These are phyloP conservation scores for Halictus rubicundus DNA, from an alignment of 1,140 invertebrate genomes.

Conservation along the genomic window DNA sequence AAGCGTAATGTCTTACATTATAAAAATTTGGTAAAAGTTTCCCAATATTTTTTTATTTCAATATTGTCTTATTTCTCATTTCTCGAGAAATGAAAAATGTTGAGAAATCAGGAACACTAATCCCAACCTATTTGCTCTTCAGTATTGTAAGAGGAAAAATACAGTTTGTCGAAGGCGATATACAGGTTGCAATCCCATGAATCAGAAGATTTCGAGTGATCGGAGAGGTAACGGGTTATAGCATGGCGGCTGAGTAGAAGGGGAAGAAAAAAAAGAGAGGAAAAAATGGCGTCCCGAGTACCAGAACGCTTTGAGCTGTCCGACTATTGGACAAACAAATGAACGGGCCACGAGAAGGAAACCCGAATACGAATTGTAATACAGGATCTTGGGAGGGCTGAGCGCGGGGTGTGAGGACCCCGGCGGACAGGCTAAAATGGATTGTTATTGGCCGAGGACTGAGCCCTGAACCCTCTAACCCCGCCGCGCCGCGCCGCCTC, in stretches of 20 bases:
- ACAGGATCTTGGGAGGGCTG: constrained; percentile 26
- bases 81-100: too few relatives aligned
- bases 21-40: too few relatives aligned
- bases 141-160: too few relatives aligned
- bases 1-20: too few relatives aligned
- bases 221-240: constrained; percentile 51
- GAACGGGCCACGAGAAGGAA: constrained; percentile 61
- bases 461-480: constrained; percentile 68
- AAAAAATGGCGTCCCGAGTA: constrained; percentile 56
- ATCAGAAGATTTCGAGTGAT: constrained; percentile 68
- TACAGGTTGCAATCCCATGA: constrained; percentile 22
- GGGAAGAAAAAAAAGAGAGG: constrained; percentile 36
- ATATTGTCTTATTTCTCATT: too few relatives aligned
- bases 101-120: too few relatives aligned
- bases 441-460: constrained; percentile 73
- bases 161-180: not conserved
- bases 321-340: constrained; percentile 69
- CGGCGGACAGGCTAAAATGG: constrained; percentile 64
- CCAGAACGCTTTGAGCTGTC: constrained; percentile 65
- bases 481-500: constrained; percentile 32
- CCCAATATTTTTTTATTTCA: too few relatives aligned
- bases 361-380: constrained; percentile 47
- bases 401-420: not conserved
- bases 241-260: constrained; percentile 39
- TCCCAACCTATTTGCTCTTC: too few relatives aligned